Conservation (phyloP, 2,888 invertebrate genomes). For the Drosophila parthenogenetica region DNA sequence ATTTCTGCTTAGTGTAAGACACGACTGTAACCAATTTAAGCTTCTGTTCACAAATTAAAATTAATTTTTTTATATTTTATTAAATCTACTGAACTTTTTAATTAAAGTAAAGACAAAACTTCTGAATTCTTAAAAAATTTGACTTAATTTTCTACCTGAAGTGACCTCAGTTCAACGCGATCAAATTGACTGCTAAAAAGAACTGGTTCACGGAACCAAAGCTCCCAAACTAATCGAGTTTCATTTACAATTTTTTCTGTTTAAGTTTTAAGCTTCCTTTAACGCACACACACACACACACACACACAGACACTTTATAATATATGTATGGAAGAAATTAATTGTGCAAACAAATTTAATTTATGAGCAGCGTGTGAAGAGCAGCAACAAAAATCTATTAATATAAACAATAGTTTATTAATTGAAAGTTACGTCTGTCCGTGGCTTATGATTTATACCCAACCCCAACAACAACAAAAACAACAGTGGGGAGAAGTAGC, state of each 20-base stretch:
- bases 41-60: no score
- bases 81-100: no score
- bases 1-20: no score
- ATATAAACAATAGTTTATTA: constrained; percentile 77
- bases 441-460: constrained; percentile 62
- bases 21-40: no score
- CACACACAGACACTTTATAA: constrained; percentile 1
- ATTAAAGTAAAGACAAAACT: no score
- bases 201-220: background rate
- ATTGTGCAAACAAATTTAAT: constrained; percentile 72
- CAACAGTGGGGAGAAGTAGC: constrained; percentile 9
- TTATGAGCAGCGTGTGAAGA: constrained; percentile 38
- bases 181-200: no score
- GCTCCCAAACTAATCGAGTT: constrained; percentile 10
- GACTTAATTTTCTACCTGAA: no score
- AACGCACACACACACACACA: constrained; percentile 6
- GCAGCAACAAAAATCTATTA: constrained; percentile 65
- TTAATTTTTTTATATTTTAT: no score
- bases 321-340: constrained; percentile 48
- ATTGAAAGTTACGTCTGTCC: constrained; percentile 71
- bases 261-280: background rate
- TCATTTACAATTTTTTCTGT: background rate
- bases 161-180: no score
- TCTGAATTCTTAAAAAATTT: no score
- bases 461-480: constrained; percentile 22